Base-by-base conservation (phyloP, 2,888 invertebrate genomes). In the Sesamia inferens region DNA sequence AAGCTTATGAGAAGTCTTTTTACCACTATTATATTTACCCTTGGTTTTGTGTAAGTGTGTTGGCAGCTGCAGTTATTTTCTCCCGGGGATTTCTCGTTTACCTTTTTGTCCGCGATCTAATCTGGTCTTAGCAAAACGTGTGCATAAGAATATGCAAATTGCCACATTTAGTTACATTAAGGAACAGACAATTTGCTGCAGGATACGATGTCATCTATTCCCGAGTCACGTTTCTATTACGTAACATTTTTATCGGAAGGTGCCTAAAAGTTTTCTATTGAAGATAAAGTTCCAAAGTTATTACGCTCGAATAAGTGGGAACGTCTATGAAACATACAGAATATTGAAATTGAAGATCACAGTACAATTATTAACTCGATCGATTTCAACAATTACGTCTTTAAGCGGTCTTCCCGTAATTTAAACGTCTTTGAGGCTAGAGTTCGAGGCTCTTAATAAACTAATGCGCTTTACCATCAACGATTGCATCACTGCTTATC, bases 1-100 rank as follows among this genome's bases (percentile, higher is more conserved):
- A 67, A 76, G 77, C 79, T 84, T 85, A 79, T 76, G 63, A 78
- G 71, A 66, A 72, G 61, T 54, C 64, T 47, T 66, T 82, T 86
- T 75, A 76, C 31, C 31, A 31, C 62, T 78, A 72, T 78, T 78
- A 69, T 76, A 55, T 16, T n/a, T 31, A 31, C 19, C 16, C 24
- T 16, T 61, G 16, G 54, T 55, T 57, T 64, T 58, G n/a, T 69
- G 54, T 81, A 54, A 62, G 48, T 22, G 59, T 31, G 54, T 57
- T 51, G 44, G 7, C 54, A 5, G 22, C 22, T 59, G 22, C 48
- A 47, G 55, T 65, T 69, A n/a, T 48, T 68, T 31, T 39, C 24
- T 68, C 48, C n/a, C 19, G 14, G 67, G 54, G 4, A 39, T 55
- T 59, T 51, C 55, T 63, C 13, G 22, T 24, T 68, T 5, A 68